Evolutionary conservation across 2,888 invertebrate species (phyloP).

Genomic region (Hemicrepidius hirtus): DNA sequence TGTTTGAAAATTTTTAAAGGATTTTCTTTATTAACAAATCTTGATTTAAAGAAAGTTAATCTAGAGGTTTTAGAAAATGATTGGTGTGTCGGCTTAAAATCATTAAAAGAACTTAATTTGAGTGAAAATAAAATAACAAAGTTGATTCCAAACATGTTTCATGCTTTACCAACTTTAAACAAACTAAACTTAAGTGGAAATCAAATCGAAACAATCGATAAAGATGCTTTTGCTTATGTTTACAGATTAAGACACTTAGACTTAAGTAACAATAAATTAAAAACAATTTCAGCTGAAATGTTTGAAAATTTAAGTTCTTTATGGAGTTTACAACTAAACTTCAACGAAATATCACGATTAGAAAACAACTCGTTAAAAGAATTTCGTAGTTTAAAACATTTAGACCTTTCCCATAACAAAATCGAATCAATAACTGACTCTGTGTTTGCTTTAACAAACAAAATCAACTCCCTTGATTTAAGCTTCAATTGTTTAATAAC

Average conservation of each 20-base stretch:
- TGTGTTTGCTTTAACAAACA: neutral
- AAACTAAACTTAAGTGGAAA: conserved; percentile 82
- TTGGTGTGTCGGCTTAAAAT: conserved; percentile 36
- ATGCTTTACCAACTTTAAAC: conserved; percentile 74
- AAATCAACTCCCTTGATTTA: neutral
- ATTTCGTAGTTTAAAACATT: conserved; percentile 13
- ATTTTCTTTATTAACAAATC: conserved; percentile 21
- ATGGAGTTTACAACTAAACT: neutral
- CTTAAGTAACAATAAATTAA: conserved; percentile 79
- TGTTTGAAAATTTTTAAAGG: conserved; percentile 33
- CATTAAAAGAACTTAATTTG: conserved; percentile 76
- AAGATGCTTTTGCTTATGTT: conserved; percentile 73
- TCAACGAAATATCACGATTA: conserved; percentile 12
- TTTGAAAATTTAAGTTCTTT: conserved; percentile 24
- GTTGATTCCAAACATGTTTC: conserved; percentile 66
- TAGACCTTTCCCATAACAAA: conserved; percentile 23
- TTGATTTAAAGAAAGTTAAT: conserved; percentile 32
- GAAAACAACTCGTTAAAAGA: conserved; percentile 14
- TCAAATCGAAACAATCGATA: conserved; percentile 75
- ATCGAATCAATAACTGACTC: conserved; percentile 7
- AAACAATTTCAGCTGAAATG: neutral
- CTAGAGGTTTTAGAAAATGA: conserved; percentile 32
- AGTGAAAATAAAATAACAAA: conserved; percentile 77
- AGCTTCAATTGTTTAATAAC: conserved; percentile 1
- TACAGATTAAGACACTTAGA: conserved; percentile 77